Conservation (phyloP, 2,797 vertebrate genomes). For the Onychomys arenicola region DNA sequence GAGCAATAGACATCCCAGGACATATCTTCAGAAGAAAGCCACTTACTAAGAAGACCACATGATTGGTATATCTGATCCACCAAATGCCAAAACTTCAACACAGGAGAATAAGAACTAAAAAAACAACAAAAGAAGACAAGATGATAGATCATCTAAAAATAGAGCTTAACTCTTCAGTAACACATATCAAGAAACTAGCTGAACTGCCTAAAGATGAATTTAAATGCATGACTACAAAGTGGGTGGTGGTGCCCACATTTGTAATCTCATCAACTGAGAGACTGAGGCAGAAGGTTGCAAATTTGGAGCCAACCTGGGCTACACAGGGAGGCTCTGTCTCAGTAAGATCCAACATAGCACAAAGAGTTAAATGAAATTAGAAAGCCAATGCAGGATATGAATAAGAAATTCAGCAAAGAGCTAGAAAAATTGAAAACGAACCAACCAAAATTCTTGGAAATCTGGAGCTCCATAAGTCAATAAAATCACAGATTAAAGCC, state of each 20-base stretch:
- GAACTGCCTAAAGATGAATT: background rate
- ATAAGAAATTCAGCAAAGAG: background rate
- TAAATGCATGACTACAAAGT: background rate
- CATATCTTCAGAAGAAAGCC: background rate
- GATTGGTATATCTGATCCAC: too few species aligned
- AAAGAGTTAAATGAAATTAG: background rate
- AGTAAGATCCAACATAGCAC: background rate
- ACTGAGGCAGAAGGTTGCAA: background rate
- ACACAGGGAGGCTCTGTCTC: background rate
- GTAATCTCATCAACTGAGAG: background rate
- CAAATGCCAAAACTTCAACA: too few species aligned
- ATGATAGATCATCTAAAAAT: background rate
- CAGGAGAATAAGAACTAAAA: background rate
- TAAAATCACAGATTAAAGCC: background rate
- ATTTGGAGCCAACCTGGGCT: too few species aligned
- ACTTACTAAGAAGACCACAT: background rate
- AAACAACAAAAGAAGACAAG: background rate
- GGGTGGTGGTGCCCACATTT: too few species aligned
- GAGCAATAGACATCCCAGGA: background rate
- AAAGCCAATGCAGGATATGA: background rate
- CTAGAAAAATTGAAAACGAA: background rate
- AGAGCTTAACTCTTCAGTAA: background rate
- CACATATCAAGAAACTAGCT: background rate
- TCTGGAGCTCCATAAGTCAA: background rate
- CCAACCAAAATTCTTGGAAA: background rate